Conservation (phyloP, 2,797 vertebrate genomes). For the Semaprochilodus insignis region DNA sequence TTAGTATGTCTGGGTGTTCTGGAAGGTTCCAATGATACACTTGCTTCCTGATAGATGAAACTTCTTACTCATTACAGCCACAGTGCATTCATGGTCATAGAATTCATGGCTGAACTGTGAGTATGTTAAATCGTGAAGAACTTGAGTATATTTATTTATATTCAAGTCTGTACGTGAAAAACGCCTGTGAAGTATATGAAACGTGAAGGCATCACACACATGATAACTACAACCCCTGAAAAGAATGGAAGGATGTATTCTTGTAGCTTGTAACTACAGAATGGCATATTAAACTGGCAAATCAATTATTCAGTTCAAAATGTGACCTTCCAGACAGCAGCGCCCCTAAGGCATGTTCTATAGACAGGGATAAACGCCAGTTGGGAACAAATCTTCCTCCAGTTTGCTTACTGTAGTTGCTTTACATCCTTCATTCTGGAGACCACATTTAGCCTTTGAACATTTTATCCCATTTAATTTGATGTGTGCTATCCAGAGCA, state of each 20-base stretch:
- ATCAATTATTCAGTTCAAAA: constrained; percentile 40
- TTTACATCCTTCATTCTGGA: constrained; percentile 11
- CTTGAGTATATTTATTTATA: no score
- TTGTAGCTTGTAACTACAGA: not conserved
- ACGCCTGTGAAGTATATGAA: not conserved
- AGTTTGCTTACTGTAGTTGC: constrained; percentile 1
- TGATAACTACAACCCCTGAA: not conserved
- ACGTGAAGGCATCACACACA: not conserved
- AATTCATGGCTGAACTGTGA: no score
- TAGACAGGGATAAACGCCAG: constrained; percentile 43
- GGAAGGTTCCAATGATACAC: no score
- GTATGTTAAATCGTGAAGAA: no score
- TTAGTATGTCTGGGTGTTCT: no score
- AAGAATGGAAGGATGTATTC: not conserved
- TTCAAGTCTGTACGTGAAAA: no score
- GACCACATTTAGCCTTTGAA: not conserved
- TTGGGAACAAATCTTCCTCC: constrained; percentile 35
- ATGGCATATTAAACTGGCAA: constrained; percentile 21
- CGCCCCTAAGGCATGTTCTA: constrained; percentile 39
- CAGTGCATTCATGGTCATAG: no score
- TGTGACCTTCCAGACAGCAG: constrained; percentile 28
- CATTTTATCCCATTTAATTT: not conserved
- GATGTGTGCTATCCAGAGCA: not conserved
- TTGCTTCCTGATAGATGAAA: no score
- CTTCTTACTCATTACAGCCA: no score